Evolutionary conservation across 92 coral and sea anemone genomes (phyloP).

Genomic region (Heteractis magnifica): DNA sequence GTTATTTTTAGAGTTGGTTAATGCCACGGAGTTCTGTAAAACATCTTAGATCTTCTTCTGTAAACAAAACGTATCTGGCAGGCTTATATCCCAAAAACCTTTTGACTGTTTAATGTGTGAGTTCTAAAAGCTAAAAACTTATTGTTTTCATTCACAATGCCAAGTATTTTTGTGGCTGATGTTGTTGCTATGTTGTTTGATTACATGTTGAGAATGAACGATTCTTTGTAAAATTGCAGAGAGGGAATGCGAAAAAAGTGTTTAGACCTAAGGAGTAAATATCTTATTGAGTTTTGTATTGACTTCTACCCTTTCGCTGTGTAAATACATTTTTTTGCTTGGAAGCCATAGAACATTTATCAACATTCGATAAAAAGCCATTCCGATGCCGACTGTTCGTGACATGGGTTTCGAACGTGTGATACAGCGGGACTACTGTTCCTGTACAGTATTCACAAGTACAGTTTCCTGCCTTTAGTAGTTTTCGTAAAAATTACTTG

Average conservation of each 20-base stretch:
- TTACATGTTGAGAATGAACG: too few species aligned
- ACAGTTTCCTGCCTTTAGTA: neutral
- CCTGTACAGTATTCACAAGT: neutral
- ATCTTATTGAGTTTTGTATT: slow-evolving; percentile 18
- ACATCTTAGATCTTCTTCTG: neutral
- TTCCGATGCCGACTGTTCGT: neutral
- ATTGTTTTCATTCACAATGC: neutral
- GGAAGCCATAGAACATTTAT: neutral
- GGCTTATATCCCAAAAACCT: neutral
- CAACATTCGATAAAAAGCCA: neutral
- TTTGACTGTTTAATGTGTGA: neutral
- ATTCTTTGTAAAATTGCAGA: too few species aligned
- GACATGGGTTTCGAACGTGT: neutral
- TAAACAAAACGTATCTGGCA: neutral
- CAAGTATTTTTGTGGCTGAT: neutral
- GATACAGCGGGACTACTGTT: neutral
- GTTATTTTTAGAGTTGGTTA: neutral
- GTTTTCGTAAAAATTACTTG: neutral
- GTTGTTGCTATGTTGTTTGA: slow-evolving; percentile 33
- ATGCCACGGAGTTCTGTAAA: slow-evolving; percentile 24
- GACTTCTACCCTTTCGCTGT: slow-evolving; percentile 16
- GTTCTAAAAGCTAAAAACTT: neutral
- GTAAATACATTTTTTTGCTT: neutral
- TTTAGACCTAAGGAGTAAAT: neutral
- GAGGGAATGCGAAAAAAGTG: too few species aligned